Base-by-base conservation (phyloP, 2,888 invertebrate species). In the Metalampra italica region DNA sequence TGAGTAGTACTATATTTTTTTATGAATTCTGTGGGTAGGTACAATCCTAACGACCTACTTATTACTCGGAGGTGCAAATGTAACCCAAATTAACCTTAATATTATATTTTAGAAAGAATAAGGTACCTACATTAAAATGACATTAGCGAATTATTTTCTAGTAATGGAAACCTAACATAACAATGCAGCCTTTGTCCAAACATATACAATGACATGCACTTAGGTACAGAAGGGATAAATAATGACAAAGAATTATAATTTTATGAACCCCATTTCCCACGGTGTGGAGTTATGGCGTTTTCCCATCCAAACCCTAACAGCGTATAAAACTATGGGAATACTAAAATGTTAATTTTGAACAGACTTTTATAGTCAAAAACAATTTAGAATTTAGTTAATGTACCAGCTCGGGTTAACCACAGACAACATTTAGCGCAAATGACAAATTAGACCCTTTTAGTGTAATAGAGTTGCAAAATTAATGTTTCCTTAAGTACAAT, bases 391-490 rank as follows among this genome's bases (percentile, higher is more conserved):
- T 37, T 22, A 22, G 37, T 44, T 29, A 34, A 29, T 11, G 9
- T 40, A 22, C 40, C 15, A 36, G 8, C 29, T 14, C 40, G 15
- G 9, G n/a, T n/a, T n/a, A n/a, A 43, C 36, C 43, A 34, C 34
- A 32, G 39, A 29, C 29, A 12, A 14, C 36, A 9, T 13, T 13
- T 7, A 29, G n/a, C 32, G 29, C 41, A 42, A 51, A 47, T 42
- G 37, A 47, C 45, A 45, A 48, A 51, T 48, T 45, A 48, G 38
- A 41, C 32, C 44, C 47, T 47, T 51, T 47, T 34, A 48, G 45
- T 13, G 42, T 39, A 50, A 50, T 50, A 46, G 34, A 13, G 43
- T 51, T 51, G 43, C 51, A 51, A 47, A 47, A 51, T 51, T 45
- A 42, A 47, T 39, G 30, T 39, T 15, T 43, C 43, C 50, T 15